Evolutionary conservation across 2,797 vertebrate genomes (phyloP).

Genomic region (Neosilurus mollespiculum): DNA sequence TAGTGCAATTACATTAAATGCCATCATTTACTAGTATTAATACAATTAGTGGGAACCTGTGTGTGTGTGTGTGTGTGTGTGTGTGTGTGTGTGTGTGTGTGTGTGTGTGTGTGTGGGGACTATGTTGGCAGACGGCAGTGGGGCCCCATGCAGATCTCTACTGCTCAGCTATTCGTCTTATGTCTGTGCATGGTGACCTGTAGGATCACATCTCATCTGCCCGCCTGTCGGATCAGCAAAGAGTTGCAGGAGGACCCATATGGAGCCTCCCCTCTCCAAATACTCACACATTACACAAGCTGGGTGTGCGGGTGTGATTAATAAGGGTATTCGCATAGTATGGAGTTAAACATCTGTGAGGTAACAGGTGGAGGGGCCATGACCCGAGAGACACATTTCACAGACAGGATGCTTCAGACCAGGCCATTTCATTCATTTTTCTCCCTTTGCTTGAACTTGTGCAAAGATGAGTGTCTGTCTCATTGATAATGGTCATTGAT

Average conservation of each 20-base stretch:
- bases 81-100: constrained; percentile 21
- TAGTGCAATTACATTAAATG: neutral
- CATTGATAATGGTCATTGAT: constrained; percentile 6
- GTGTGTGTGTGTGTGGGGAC: constrained; percentile 34
- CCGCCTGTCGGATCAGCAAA: constrained; percentile 55
- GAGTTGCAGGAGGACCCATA: constrained; percentile 54
- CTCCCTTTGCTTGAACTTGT: constrained; percentile 32
- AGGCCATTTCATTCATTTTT: constrained; percentile 22
- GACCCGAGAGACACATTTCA: constrained; percentile 33
- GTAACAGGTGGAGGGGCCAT: constrained; percentile 49
- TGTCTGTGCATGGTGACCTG: constrained; percentile 57
- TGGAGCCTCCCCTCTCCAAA: constrained; percentile 56
- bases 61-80: no score
- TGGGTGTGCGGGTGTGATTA: constrained; percentile 44
- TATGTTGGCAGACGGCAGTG: constrained; percentile 55
- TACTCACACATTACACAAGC: constrained; percentile 54
- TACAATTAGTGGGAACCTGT: no score
- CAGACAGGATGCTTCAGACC: constrained; percentile 33
- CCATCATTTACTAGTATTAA: no score
- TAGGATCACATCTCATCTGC: constrained; percentile 58
- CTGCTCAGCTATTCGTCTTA: constrained; percentile 58
- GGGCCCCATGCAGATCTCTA: constrained; percentile 53
- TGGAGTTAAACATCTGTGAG: constrained; percentile 56
- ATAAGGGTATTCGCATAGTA: constrained; percentile 48
- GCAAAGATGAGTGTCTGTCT: constrained; percentile 10